Conservation (phyloP, 2,113 vertebrate genomes). For the Catharus fuscescens region DNA sequence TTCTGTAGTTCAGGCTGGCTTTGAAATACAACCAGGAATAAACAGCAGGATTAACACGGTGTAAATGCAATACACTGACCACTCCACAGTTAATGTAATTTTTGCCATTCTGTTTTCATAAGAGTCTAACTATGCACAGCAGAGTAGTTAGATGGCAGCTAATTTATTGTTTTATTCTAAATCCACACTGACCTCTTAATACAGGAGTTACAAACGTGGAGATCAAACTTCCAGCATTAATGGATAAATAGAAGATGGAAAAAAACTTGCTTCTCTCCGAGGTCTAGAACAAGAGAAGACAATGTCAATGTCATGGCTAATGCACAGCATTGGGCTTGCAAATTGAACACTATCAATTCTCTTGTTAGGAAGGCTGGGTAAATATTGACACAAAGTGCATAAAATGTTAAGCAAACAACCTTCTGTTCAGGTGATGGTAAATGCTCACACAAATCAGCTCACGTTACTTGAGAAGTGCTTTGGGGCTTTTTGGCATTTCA, state of each 20-base stretch:
- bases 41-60: neutral
- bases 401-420: slow-evolving; percentile 63
- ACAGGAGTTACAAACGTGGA: slow-evolving; percentile 94
- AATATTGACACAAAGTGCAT: slow-evolving; percentile 13
- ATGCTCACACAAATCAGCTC: slow-evolving; percentile 45
- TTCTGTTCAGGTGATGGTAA: slow-evolving; percentile 13
- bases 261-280: slow-evolving; percentile 92
- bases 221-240: slow-evolving; percentile 95
- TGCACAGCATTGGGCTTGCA: neutral
- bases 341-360: slow-evolving; percentile 40
- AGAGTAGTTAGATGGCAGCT: neutral
- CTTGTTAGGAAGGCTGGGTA: slow-evolving; percentile 24
- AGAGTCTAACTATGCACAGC: neutral
- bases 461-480: neutral
- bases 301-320: slow-evolving; percentile 9
- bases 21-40: slow-evolving; percentile 23
- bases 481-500: slow-evolving; percentile 29
- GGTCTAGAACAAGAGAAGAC: slow-evolving; percentile 76
- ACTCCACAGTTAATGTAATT: neutral
- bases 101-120: slow-evolving; percentile 24
- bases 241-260: slow-evolving; percentile 97
- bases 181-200: slow-evolving; percentile 85
- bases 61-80: neutral
- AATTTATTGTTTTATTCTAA: slow-evolving; percentile 11
- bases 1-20: neutral